Conservation (phyloP, 2,888 invertebrate genomes). For the Sycophila texana region DNA sequence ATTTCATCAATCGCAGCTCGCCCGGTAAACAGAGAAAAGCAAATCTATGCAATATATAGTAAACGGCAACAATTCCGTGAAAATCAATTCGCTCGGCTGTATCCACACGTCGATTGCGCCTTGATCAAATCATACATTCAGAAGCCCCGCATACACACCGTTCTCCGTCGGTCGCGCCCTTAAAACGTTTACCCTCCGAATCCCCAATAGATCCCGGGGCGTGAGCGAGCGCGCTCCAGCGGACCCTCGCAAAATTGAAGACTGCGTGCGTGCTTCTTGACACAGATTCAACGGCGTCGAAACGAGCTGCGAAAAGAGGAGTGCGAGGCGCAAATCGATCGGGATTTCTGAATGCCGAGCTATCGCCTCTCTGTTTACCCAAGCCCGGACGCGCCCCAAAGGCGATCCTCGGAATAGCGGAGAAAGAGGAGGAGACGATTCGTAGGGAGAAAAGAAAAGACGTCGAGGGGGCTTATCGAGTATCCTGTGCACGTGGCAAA, state of each 20-base stretch:
- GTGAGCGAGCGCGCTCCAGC: background rate
- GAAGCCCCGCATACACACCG: slow-evolving; percentile 4
- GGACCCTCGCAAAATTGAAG: slow-evolving; percentile 28
- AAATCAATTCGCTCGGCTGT: slow-evolving; percentile 23
- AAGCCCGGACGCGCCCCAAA: background rate
- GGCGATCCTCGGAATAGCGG: background rate
- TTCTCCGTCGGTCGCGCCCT: background rate
- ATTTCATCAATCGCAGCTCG: no score
- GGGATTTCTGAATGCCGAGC: background rate
- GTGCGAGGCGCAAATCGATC: no score
- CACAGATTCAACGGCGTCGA: no score
- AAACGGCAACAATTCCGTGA: slow-evolving; percentile 2
- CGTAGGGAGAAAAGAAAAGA: background rate
- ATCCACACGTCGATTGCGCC: slow-evolving; percentile 8
- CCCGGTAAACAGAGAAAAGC: no score
- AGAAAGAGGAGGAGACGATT: no score
- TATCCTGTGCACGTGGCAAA: slow-evolving; percentile 56
- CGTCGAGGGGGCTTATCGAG: slow-evolving; percentile 31
- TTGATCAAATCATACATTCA: slow-evolving; percentile 28
- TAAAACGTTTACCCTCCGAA: slow-evolving; percentile 46
- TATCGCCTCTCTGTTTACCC: background rate
- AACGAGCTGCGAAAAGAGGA: no score
- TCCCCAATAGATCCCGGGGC: background rate
- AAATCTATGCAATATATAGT: background rate
- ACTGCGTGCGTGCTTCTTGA: slow-evolving; percentile 13